Conservation (phyloP, 2,888 invertebrate species). For the Myathropa florea region DNA sequence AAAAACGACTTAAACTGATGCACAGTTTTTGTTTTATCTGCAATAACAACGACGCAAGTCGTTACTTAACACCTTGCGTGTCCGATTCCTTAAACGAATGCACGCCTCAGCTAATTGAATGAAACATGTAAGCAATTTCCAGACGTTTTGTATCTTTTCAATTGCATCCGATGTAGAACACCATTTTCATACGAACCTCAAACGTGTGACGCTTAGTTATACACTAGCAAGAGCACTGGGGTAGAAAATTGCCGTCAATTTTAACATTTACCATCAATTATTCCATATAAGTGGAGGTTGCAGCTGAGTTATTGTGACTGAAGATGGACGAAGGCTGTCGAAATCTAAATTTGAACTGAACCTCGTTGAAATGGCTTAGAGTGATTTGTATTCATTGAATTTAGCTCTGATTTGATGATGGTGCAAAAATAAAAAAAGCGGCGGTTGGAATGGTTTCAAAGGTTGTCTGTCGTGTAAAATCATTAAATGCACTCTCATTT, state of each 20-base stretch:
- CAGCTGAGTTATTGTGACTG: background rate
- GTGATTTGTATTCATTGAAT: background rate
- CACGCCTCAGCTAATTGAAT: background rate
- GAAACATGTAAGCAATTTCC: background rate
- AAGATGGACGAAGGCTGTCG: background rate
- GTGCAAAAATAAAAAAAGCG: background rate
- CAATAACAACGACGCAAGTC: background rate
- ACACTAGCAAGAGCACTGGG: background rate
- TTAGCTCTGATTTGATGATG: background rate
- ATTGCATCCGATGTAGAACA: background rate
- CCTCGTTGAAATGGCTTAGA: background rate
- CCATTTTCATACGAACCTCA: too few species aligned
- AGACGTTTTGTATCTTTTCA: background rate
- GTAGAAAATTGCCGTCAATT: slow-evolving; percentile 40
- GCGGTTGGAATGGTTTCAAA: background rate
- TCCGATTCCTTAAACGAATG: background rate
- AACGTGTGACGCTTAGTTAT: background rate
- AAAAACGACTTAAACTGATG: background rate
- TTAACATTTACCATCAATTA: slow-evolving; percentile 38
- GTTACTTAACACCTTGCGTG: background rate
- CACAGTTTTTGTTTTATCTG: background rate
- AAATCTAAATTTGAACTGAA: background rate
- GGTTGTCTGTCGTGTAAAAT: background rate
- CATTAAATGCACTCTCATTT: background rate
- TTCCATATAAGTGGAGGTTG: background rate